Evolutionary conservation across 2,113 vertebrate species (phyloP), one percentile per base, ranked within the genome.

Genomic region (Albula glossodonta): DNA sequence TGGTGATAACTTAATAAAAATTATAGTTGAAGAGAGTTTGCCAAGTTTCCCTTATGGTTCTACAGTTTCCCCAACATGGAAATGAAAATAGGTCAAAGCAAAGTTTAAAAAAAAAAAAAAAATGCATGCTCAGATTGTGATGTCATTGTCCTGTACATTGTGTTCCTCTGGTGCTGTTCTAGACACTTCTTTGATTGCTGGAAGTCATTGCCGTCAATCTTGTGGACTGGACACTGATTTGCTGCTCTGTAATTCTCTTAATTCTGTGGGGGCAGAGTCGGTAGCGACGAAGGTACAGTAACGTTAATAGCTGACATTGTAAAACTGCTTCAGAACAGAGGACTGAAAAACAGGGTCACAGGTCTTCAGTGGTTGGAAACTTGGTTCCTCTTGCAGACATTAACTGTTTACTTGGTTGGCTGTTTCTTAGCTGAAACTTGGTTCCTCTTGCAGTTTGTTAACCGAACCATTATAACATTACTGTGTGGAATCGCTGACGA

Each of bases 171-270:
- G 78, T 79, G 49, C 78, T 49, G 78, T 79, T 79, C 78, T 79
- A 79, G 78, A 50, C 48, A 79, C 78, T 79, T 49, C 48, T 79
- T 79, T 79, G 77, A 79, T 79, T 79, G 78, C 41, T 50, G 78
- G 77, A 78, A 78, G 78, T 79, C 78, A 50, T 79, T 79, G 41
- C 4, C 48, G 78, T 79, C 78, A 79, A 79, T 79, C 78, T 50
- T 79, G 78, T 79, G 48, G 78, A 48, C 78, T 79, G 78, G 78
- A 79, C 78, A 41, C 77, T 78, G 77, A 31, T 78, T 78, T 78
- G 31, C 77, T 78, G 77, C 31, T 78, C 31, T 78, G 77, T 78
- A n/a, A 48, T 78, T 78, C 77, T 78, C 77, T 78, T 78, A 41
- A 78, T 78, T 15, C 77, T 78, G 25, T 78, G 77, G 77, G 77